Evolutionary conservation across 2,888 invertebrate species (phyloP), one percentile per base, ranked within the genome.

Genomic region (Cephus rjabovi): DNA sequence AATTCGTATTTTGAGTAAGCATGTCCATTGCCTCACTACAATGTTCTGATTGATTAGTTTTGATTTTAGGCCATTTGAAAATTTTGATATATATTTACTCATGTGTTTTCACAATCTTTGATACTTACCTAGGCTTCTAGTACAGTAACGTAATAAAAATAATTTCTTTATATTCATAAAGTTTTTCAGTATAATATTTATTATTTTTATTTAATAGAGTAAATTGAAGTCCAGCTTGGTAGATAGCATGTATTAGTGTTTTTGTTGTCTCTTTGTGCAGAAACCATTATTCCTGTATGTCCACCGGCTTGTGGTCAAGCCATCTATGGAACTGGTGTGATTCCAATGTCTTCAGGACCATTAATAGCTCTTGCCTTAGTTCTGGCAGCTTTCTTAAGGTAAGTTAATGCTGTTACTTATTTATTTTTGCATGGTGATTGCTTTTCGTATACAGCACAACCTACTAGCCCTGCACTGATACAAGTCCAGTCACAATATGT

Each of bases 251-350:
- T 84, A 85, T 83, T 91, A 88, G 90, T 80, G 81, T 83, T 86
- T 86, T 81, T 83, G 83, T 87, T 86, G 79, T 89, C 91, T 89
- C 86, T 90, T 87, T 91, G 86, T 93, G 91, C 95, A 96, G 97
- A 98, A 94, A 96, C 97, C 76, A 95, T 97, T 88, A 96, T 97
- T 86, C 97, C 98, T 85, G 96, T 98, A 87, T 98, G 98, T 90
- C 98, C 98, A 86, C 98, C 98, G 82, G 98, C 98, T 88, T 98
- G 98, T 92, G 96, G 95, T 12, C 95, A 95, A 88, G 93, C 94
- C 77, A 92, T 94, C 75, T 95, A 94, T 88, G 94, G 93, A 82
- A 93, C 93, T 84, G 93, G 92, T 80, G 94, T 94, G 37, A 91
- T 93, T 70, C 90, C 93, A 56, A 82, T 93, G 80, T 92, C 95